phyloP scores from a whole-genome alignment of 2,888 invertebrate species.

The Sesia apiformis region DNA sequence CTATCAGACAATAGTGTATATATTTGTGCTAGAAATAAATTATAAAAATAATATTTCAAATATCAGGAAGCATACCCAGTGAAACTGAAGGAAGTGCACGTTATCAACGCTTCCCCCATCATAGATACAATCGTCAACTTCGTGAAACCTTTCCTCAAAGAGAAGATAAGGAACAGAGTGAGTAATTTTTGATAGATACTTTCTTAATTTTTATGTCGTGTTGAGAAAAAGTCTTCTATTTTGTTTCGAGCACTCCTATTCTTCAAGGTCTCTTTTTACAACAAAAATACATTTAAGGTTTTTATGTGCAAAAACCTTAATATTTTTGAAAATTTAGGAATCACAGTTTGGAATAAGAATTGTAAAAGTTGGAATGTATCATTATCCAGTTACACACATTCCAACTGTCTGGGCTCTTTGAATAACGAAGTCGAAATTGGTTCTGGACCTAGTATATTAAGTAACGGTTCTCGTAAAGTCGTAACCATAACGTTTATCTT shows the following conservation, averaged over 20 bases:
- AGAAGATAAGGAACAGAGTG: conserved; percentile 84
- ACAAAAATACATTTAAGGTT: too few relatives aligned
- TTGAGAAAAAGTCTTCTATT: neutral
- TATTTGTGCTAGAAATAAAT: neutral
- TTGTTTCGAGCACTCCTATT: neutral
- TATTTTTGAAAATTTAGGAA: too few relatives aligned
- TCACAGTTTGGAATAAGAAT: too few relatives aligned
- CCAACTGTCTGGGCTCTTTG: too few relatives aligned
- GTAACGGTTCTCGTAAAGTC: too few relatives aligned
- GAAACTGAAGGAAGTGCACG: conserved; percentile 88
- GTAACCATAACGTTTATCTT: too few relatives aligned
- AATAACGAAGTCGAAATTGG: too few relatives aligned
- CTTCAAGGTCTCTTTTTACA: too few relatives aligned
- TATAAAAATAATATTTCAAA: neutral
- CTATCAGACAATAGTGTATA: neutral
- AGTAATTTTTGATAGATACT: conserved; percentile 18
- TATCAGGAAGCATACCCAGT: conserved; percentile 86
- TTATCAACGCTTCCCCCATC: conserved; percentile 84
- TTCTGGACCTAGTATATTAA: too few relatives aligned
- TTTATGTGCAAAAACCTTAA: too few relatives aligned
- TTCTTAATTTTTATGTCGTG: neutral
- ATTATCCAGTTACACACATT: too few relatives aligned
- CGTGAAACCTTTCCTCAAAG: conserved; percentile 87
- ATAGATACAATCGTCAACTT: conserved; percentile 85
- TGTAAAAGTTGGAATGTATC: too few relatives aligned